These are phyloP conservation scores for Cryptotermes secundus DNA, from an alignment of 1,140 invertebrate genomes.

Conservation along the genomic window DNA sequence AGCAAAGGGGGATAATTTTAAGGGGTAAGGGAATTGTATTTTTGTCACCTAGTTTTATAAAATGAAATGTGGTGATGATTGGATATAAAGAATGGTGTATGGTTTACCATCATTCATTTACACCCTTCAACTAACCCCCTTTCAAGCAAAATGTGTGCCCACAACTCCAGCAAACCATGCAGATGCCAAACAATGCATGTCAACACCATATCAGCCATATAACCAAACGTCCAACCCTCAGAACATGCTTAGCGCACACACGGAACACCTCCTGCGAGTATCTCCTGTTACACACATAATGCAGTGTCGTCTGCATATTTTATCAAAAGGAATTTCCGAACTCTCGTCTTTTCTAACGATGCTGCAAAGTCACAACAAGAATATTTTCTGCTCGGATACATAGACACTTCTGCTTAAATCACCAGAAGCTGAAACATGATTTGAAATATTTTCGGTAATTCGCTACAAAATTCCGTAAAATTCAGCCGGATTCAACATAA, in stretches of 20 bases:
- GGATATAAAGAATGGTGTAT: neutral
- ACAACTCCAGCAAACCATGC: neutral
- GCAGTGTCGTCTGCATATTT: slow-evolving; percentile 24
- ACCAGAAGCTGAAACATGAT: too few relatives aligned
- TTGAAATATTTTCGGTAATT: too few relatives aligned
- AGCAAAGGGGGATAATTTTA: neutral
- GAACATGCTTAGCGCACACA: too few relatives aligned
- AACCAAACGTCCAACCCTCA: neutral
- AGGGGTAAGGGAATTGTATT: neutral
- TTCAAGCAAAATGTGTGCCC: neutral
- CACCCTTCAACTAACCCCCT: neutral
- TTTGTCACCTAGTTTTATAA: neutral
- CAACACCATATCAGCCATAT: neutral
- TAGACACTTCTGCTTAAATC: too few relatives aligned
- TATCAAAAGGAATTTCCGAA: slow-evolving; percentile 24
- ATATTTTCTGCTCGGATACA: too few relatives aligned
- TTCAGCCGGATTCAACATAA: too few relatives aligned
- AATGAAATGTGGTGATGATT: neutral
- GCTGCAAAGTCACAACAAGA: neutral
- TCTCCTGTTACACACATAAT: neutral
- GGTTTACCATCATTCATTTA: slow-evolving; percentile 7
- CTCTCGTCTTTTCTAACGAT: neutral
- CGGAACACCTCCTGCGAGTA: neutral
- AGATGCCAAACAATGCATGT: slow-evolving; percentile 20
- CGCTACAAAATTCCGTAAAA: too few relatives aligned